Conservation (phyloP, 2,113 vertebrate species). For the Protomyctophum bolini region DNA sequence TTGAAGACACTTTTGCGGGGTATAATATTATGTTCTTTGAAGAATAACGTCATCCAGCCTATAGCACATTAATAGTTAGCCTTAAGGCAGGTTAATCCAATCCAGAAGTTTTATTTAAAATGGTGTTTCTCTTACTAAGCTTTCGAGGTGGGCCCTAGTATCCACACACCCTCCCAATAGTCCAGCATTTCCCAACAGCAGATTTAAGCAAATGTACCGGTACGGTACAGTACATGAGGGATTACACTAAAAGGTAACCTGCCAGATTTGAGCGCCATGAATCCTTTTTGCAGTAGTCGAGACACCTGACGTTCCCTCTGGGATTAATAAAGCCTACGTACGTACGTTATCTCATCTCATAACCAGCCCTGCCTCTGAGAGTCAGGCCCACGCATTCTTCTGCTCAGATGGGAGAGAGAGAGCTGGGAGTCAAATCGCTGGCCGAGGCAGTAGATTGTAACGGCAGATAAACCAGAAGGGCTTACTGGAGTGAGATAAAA, state of each 20-base stretch:
- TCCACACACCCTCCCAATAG: background rate
- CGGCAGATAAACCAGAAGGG: background rate
- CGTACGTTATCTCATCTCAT: background rate
- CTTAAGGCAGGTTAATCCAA: too few relatives aligned
- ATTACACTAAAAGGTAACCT: too few relatives aligned
- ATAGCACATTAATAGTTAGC: too few relatives aligned
- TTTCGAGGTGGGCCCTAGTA: background rate
- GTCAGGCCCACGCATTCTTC: slow-evolving; percentile 12
- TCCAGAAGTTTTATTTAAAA: too few relatives aligned
- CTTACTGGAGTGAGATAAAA: slow-evolving; percentile 24
- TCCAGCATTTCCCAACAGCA: background rate
- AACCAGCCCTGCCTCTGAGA: slow-evolving; percentile 8
- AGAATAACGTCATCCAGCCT: background rate
- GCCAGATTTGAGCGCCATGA: background rate
- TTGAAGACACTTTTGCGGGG: background rate
- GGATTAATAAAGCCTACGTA: background rate
- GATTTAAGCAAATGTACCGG: background rate
- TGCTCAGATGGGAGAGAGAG: slow-evolving; percentile 24
- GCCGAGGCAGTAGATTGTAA: slow-evolving; percentile 1
- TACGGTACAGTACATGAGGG: too few relatives aligned
- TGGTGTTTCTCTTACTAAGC: background rate
- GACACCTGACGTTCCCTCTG: background rate
- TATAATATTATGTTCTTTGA: background rate
- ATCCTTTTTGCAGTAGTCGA: slow-evolving; percentile 1
- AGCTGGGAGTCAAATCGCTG: slow-evolving; percentile 8